A percentile compares a stretch with the other conserved stretches of the same genome.
phyloP scores from a whole-genome alignment of 2,888 invertebrate genomes.

The Phaedon cochleariae region DNA sequence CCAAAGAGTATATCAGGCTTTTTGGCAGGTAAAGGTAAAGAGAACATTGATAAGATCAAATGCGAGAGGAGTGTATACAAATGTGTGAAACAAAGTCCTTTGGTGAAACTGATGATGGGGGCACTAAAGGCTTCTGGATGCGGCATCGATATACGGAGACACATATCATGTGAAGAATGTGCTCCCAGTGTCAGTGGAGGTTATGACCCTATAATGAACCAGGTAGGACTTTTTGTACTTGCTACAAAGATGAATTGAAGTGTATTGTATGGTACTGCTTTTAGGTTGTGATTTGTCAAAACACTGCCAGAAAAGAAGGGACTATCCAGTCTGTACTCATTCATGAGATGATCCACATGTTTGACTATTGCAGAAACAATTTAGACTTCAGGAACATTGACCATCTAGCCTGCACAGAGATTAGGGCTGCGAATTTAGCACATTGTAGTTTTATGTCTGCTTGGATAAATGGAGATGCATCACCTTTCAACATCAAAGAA shows the following conservation, averaged over 20 bases:
- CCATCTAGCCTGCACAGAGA: conserved; percentile 95
- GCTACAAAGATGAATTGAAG: not conserved
- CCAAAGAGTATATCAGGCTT: conserved; percentile 24
- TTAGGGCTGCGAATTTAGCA: conserved; percentile 91
- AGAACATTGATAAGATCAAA: conserved; percentile 74
- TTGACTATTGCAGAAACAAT: conserved; percentile 90
- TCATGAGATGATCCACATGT: conserved; percentile 97
- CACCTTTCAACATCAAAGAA: conserved; percentile 74
- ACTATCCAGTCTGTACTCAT: conserved; percentile 82
- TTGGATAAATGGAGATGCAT: conserved; percentile 79
- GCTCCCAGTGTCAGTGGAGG: conserved; percentile 86
- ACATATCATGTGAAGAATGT: conserved; percentile 93
- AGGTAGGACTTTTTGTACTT: conserved; percentile 60
- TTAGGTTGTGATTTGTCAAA: conserved; percentile 92
- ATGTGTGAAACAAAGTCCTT: conserved; percentile 79
- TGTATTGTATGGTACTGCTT: conserved; percentile 9
- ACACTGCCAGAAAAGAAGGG: conserved; percentile 74
- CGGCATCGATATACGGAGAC: conserved; percentile 83
- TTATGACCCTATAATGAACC: conserved; percentile 85
- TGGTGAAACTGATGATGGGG: conserved; percentile 85
- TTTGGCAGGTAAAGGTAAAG: conserved; percentile 69
- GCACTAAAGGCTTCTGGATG: conserved; percentile 84
- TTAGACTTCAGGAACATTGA: conserved; percentile 89
- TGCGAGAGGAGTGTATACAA: conserved; percentile 83
- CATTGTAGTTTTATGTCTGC: conserved; percentile 91